phyloP scores from a whole-genome alignment of 2,113 vertebrate genomes.

The Onychostruthus taczanowskii region DNA sequence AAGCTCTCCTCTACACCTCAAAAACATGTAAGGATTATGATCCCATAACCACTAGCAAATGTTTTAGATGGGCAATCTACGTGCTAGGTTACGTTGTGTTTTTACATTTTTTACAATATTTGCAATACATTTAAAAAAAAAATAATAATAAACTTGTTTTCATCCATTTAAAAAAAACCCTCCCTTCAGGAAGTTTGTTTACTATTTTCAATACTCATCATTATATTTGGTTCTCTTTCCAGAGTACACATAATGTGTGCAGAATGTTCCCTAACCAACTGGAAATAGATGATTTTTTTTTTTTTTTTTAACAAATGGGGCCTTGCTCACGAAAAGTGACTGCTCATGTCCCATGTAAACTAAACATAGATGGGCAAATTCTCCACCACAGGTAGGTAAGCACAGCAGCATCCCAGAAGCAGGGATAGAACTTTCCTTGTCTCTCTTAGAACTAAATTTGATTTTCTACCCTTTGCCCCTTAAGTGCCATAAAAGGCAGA shows the following conservation, averaged over 20 bases:
- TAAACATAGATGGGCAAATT: background rate
- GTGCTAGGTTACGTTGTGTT: background rate
- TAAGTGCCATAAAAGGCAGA: background rate
- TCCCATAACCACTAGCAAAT: constrained; percentile 11
- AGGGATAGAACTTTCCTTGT: background rate
- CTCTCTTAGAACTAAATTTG: background rate
- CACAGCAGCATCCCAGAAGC: background rate
- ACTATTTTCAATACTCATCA: constrained; percentile 49
- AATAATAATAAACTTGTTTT: constrained; percentile 53
- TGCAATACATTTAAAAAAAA: constrained; percentile 32
- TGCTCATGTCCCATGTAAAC: background rate
- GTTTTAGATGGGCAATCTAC: background rate
- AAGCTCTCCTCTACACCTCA: background rate
- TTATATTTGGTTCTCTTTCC: constrained; percentile 48
- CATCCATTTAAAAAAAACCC: constrained; percentile 27
- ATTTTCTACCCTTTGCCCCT: background rate
- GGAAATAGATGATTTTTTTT: constrained; percentile 8
- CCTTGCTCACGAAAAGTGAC: background rate
- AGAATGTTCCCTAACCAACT: constrained; percentile 45
- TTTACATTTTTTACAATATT: constrained; percentile 35
- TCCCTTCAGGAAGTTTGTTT: constrained; percentile 49
- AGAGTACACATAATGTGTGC: constrained; percentile 27
- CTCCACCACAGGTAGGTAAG: background rate
- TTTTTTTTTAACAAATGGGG: constrained; percentile 34
- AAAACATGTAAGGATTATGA: background rate